Evolutionary conservation across 2,797 vertebrate species (phyloP).

Genomic region (Heterohyrax brucei): DNA sequence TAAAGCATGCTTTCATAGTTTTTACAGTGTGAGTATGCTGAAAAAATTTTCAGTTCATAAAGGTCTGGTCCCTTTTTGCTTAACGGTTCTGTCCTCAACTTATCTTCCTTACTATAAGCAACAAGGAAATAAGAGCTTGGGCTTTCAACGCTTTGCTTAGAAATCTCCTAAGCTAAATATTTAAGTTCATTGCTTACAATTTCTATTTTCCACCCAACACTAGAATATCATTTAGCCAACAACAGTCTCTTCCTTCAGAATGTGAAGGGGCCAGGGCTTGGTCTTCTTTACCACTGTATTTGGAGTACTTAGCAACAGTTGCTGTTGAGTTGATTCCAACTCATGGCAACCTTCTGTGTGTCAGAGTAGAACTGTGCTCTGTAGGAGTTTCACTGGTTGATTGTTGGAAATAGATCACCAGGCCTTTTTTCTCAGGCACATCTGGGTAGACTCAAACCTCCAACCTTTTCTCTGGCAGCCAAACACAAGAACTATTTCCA

Average conservation of each 20-base stretch:
- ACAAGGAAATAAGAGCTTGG: background rate
- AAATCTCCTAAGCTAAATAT: background rate
- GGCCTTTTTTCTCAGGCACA: background rate
- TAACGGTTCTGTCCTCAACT: background rate
- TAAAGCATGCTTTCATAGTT: background rate
- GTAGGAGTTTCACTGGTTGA: background rate
- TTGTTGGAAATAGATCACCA: background rate
- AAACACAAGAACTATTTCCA: background rate
- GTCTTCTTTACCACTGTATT: background rate
- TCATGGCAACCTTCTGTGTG: background rate
- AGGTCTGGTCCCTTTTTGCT: background rate
- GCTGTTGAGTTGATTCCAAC: background rate
- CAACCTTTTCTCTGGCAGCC: background rate
- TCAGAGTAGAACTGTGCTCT: background rate
- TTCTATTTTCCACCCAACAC: background rate
- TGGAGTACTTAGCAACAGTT: background rate
- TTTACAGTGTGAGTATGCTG: background rate
- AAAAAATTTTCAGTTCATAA: background rate
- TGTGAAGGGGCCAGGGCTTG: background rate
- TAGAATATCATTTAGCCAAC: background rate
- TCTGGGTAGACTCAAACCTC: background rate
- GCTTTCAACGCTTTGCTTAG: background rate
- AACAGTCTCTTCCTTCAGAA: background rate
- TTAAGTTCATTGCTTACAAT: background rate
- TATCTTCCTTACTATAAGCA: background rate